Percentiles rank a stretch among this genome's conserved stretches.
Evolutionary conservation across 30 jellyfish, hydroid and myxozoan species (phyloP).

Genomic region (Phacellophora camtschatica): DNA sequence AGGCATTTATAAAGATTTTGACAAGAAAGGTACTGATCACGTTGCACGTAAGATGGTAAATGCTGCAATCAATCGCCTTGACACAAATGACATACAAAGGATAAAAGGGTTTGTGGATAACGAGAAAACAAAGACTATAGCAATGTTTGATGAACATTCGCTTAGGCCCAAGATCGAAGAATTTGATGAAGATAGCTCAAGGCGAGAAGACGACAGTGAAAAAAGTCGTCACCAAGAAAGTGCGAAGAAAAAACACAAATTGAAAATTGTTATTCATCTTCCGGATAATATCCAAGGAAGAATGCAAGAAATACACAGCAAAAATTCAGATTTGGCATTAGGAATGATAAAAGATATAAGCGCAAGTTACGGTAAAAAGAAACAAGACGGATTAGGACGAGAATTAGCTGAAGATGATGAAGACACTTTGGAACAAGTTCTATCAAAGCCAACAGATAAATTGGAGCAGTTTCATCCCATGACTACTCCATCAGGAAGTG

Average conservation of each 20-base stretch:
- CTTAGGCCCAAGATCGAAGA: conserved; percentile 56
- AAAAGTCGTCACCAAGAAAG: neutral
- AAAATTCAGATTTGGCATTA: conserved; percentile 36
- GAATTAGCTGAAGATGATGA: conserved; percentile 59
- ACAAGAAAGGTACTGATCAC: conserved; percentile 26
- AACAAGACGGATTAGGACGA: conserved; percentile 30
- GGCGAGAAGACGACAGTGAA: neutral
- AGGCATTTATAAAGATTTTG: neutral
- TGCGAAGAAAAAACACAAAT: conserved; percentile 34
- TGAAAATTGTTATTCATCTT: conserved; percentile 70
- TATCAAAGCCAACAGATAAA: conserved; percentile 57
- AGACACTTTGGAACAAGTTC: conserved; percentile 42
- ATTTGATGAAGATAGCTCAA: neutral
- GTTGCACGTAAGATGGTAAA: conserved; percentile 9
- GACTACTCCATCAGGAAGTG: conserved; percentile 24
- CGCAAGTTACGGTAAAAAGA: neutral
- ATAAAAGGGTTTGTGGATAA: conserved; percentile 27
- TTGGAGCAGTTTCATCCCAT: conserved; percentile 42
- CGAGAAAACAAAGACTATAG: conserved; percentile 37
- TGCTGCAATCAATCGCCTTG: conserved; percentile 20
- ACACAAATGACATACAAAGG: conserved; percentile 16
- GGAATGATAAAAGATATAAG: conserved; percentile 43
- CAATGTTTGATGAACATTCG: conserved; percentile 26
- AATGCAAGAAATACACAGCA: conserved; percentile 46
- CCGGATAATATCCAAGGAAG: conserved; percentile 67